These are phyloP conservation scores for Nebria ingens DNA, from an alignment of 1,140 invertebrate species.

Conservation along the genomic window DNA sequence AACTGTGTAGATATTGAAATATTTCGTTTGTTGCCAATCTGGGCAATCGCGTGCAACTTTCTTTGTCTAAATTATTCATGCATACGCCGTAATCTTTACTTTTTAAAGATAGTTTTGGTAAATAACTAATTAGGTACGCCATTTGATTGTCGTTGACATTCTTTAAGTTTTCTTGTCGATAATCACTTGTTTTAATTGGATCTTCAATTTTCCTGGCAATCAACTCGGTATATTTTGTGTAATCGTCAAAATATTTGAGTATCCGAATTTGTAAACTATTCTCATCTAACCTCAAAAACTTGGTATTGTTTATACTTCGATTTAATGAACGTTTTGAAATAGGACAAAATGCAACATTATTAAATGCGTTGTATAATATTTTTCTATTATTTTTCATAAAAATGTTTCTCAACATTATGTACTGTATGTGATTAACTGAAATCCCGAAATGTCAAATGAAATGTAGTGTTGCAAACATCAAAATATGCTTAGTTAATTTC, in stretches of 20 bases:
- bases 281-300: not conserved
- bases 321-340: not conserved
- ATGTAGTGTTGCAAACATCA: too few relatives aligned
- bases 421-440: too few relatives aligned
- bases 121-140: not conserved
- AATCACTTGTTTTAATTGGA: not conserved
- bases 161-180: not conserved
- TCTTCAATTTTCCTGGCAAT: not conserved
- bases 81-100: not conserved
- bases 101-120: not conserved
- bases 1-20: slow-evolving; percentile 23
- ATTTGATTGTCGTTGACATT: not conserved
- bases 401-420: not conserved
- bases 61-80: not conserved
- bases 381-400: not conserved
- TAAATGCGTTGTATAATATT: not conserved
- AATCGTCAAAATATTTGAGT: not conserved
- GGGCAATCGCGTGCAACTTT: not conserved
- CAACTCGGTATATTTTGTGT: not conserved
- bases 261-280: not conserved
- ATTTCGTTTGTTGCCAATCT: slow-evolving; percentile 11
- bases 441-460: too few relatives aligned
- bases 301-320: not conserved
- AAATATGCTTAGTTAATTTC: too few relatives aligned
- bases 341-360: not conserved